Evolutionary conservation across 2,113 vertebrate species (phyloP).

Genomic region (Dipodomys merriami): DNA sequence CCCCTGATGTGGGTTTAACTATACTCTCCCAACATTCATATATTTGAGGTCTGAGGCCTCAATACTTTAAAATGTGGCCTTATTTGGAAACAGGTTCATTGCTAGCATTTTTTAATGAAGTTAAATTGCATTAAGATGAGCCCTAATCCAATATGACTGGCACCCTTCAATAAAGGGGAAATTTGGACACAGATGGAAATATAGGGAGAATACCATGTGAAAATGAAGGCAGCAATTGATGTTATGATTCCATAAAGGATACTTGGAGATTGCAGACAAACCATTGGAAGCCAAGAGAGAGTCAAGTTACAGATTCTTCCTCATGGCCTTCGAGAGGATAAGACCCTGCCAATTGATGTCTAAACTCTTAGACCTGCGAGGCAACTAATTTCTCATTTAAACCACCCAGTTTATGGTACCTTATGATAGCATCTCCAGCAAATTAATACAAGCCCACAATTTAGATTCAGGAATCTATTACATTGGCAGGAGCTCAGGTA

Average conservation of each 20-base stretch:
- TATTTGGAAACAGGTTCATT: background rate
- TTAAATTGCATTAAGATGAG: background rate
- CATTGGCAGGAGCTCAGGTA: background rate
- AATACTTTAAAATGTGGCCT: background rate
- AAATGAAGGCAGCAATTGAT: background rate
- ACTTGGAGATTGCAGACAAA: background rate
- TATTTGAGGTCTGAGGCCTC: background rate
- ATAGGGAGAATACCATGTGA: background rate
- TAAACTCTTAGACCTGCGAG: background rate
- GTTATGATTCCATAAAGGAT: background rate
- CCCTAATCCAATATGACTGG: background rate
- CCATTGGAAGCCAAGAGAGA: background rate
- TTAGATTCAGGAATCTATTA: background rate
- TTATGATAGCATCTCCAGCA: background rate
- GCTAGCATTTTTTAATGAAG: background rate
- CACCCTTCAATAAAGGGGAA: background rate
- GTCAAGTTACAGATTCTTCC: too few species aligned
- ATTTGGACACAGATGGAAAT: too few species aligned
- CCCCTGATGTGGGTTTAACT: background rate
- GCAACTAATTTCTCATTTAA: background rate
- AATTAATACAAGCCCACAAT: background rate
- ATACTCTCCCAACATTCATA: fast-evolving
- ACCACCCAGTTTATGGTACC: background rate
- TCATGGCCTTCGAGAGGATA: too few species aligned
- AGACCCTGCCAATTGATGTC: too few species aligned